Evolutionary conservation across 2,797 vertebrate species (phyloP).

Genomic region (Rhodeus uyekii): DNA sequence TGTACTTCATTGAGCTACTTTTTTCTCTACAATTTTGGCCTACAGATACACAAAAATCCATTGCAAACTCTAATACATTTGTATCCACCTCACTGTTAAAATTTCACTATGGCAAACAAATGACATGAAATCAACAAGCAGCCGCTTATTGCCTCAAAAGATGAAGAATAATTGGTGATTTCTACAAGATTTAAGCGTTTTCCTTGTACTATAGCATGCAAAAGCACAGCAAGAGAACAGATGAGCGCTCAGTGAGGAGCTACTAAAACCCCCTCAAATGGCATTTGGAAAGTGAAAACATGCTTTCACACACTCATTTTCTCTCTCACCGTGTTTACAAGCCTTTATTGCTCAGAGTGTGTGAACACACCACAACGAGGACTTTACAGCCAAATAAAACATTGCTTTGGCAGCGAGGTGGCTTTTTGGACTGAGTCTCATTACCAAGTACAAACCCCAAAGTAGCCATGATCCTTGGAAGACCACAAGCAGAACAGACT

Average conservation of each 20-base stretch:
- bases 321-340: slow-evolving; percentile 55
- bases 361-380: slow-evolving; percentile 45
- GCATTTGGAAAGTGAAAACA: slow-evolving; percentile 43
- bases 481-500: slow-evolving; percentile 32
- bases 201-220: slow-evolving; percentile 37
- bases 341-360: slow-evolving; percentile 44
- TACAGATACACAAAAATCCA: neutral
- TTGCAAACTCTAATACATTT: neutral
- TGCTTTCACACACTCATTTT: slow-evolving; percentile 23
- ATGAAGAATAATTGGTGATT: slow-evolving; percentile 40
- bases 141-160: slow-evolving; percentile 48
- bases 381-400: slow-evolving; percentile 54
- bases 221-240: slow-evolving; percentile 49
- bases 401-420: slow-evolving; percentile 28
- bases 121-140: slow-evolving; percentile 13
- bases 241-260: slow-evolving; percentile 40
- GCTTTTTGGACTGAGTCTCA: slow-evolving; percentile 48
- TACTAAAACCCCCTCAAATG: slow-evolving; percentile 45
- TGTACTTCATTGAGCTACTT: no score
- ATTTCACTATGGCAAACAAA: neutral
- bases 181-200: slow-evolving; percentile 19
- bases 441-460: slow-evolving; percentile 51
- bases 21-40: neutral
- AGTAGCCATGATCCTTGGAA: slow-evolving; percentile 30
- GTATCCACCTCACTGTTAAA: neutral